phyloP scores from a whole-genome alignment of 1,140 invertebrate species.

The Carcinoscorpius rotundicauda region DNA sequence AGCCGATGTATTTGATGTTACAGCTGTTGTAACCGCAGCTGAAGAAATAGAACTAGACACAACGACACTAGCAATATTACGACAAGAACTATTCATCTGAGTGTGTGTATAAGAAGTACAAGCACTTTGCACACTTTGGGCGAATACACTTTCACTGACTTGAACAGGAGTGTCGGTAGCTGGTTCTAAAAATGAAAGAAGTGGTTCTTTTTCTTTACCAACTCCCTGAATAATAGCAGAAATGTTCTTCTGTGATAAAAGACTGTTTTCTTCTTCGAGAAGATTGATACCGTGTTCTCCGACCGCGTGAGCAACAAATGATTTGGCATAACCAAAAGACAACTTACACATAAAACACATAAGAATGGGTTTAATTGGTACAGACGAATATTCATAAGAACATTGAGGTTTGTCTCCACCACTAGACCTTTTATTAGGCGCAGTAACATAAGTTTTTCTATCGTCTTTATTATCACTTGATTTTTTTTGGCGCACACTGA shows the following conservation, averaged over 20 bases:
- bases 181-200: slow-evolving; percentile 90
- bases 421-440: too few relatives aligned
- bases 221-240: slow-evolving; percentile 91
- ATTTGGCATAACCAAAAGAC: slow-evolving; percentile 90
- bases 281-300: slow-evolving; percentile 80
- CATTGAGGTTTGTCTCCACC: too few relatives aligned
- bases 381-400: slow-evolving; percentile 41
- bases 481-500: slow-evolving; percentile 45
- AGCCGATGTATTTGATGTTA: too few relatives aligned
- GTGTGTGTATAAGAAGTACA: too few relatives aligned
- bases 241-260: slow-evolving; percentile 73
- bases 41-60: too few relatives aligned
- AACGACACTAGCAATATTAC: too few relatives aligned
- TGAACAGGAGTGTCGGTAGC: slow-evolving; percentile 27
- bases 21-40: too few relatives aligned
- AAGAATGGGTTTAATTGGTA: slow-evolving; percentile 88
- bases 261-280: slow-evolving; percentile 73
- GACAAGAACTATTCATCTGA: too few relatives aligned
- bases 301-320: slow-evolving; percentile 86
- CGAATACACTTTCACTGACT: too few relatives aligned
- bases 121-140: too few relatives aligned
- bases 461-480: slow-evolving; percentile 8
- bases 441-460: too few relatives aligned
- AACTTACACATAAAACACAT: slow-evolving; percentile 99
- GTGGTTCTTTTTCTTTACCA: slow-evolving; percentile 80